Evolutionary conservation across 2,888 invertebrate species (phyloP).

Genomic region (Sympetrum striolatum): DNA sequence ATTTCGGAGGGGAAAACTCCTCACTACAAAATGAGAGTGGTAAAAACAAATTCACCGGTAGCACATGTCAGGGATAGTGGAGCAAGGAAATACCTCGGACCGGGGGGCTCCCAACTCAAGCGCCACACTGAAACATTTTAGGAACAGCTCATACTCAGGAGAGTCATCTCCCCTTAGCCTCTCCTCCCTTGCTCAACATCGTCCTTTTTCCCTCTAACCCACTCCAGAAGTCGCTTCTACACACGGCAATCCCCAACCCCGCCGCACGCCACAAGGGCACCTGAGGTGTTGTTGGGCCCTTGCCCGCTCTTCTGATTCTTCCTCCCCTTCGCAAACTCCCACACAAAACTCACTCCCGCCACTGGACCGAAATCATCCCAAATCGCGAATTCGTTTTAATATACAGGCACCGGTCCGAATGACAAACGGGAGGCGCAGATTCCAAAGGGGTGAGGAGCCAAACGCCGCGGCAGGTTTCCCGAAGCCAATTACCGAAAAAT

Average conservation of each 20-base stretch:
- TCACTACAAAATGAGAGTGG: too few relatives aligned
- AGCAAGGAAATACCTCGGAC: neutral
- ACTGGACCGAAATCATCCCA: neutral
- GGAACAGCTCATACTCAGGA: neutral
- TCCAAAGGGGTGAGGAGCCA: too few relatives aligned
- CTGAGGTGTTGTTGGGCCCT: neutral
- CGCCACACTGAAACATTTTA: neutral
- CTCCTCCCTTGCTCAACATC: neutral
- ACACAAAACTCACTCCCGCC: neutral
- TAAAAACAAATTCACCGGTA: neutral
- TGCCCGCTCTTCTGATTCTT: neutral
- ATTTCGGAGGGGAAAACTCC: too few relatives aligned
- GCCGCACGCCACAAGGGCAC: neutral
- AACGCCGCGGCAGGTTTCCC: too few relatives aligned
- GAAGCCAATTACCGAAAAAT: too few relatives aligned
- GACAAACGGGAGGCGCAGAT: too few relatives aligned
- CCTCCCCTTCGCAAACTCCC: neutral
- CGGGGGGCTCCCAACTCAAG: neutral
- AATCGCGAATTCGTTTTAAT: neutral
- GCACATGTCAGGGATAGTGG: neutral
- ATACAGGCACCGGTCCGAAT: neutral
- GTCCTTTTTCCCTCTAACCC: neutral
- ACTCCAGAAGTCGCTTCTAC: neutral
- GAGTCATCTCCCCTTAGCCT: neutral
- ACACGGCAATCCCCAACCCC: neutral